These are phyloP conservation scores for Habroteleia sp. DNA, from an alignment of 2,888 invertebrate genomes.

Conservation along the genomic window DNA sequence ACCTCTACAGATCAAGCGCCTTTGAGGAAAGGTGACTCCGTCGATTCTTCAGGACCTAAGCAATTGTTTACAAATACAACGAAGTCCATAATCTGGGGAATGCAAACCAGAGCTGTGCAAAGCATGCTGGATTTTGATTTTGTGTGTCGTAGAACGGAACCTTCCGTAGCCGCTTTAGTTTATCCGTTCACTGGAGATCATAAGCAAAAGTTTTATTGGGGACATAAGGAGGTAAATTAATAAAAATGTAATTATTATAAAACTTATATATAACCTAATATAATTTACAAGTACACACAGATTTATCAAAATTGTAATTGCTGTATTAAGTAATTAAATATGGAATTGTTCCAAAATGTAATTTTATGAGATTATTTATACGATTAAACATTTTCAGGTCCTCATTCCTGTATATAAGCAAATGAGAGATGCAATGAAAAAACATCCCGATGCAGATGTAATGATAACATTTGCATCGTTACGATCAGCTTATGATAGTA, in stretches of 20 bases:
- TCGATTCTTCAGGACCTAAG: conserved; percentile 70
- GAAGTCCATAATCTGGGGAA: conserved; percentile 98
- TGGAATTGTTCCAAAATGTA: too few species aligned
- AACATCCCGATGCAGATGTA: conserved; percentile 96
- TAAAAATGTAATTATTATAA: not conserved
- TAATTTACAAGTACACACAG: too few species aligned
- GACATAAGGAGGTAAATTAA: conserved; percentile 92
- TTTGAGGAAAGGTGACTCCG: conserved; percentile 65
- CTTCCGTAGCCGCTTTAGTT: conserved; percentile 97
- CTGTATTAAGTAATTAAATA: too few species aligned
- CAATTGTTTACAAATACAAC: conserved; percentile 91
- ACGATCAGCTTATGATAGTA: conserved; percentile 98
- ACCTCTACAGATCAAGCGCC: conserved; percentile 61
- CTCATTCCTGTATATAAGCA: conserved; percentile 93
- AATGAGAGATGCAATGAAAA: conserved; percentile 97
- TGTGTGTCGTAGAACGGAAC: conserved; percentile 93
- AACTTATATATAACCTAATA: too few species aligned
- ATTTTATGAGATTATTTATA: too few species aligned
- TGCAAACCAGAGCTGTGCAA: conserved; percentile 98
- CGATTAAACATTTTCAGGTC: conserved; percentile 71
- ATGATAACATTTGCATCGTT: conserved; percentile 98
- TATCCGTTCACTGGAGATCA: conserved; percentile 99
- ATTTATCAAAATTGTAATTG: too few species aligned
- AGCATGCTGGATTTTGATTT: conserved; percentile 98
- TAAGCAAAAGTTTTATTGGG: conserved; percentile 99